Percentiles rank a stretch among this genome's conserved stretches.
Evolutionary conservation across 2,888 invertebrate species (phyloP).

Genomic region (Polydrusus cervinus): DNA sequence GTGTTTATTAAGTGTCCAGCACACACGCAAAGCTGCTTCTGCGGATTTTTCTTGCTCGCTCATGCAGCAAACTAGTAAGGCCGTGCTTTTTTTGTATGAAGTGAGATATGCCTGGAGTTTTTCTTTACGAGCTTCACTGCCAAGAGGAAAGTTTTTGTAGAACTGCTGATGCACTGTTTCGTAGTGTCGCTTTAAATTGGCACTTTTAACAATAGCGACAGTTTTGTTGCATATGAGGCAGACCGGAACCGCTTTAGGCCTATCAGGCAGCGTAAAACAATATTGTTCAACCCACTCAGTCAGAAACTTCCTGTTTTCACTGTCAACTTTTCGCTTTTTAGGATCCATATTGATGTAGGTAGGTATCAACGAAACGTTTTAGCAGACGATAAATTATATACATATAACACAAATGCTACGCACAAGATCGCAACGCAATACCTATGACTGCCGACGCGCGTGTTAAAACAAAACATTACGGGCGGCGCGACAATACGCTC

Average conservation of each 20-base stretch:
- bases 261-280: constrained; percentile 14
- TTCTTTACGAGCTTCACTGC: constrained; percentile 8
- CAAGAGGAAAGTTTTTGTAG: constrained; percentile 22
- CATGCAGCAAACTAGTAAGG: constrained; percentile 2
- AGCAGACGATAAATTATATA: too few relatives aligned
- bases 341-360: background rate
- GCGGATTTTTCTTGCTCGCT: constrained; percentile 11
- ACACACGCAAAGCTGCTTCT: constrained; percentile 9
- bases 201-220: background rate
- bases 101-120: constrained; percentile 6
- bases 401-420: too few relatives aligned
- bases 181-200: constrained; percentile 10
- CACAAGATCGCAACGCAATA: too few relatives aligned
- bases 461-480: too few relatives aligned
- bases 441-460: too few relatives aligned
- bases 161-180: constrained; percentile 21
- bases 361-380: background rate
- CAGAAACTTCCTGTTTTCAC: background rate
- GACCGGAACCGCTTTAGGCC: constrained; percentile 11
- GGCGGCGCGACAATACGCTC: too few relatives aligned
- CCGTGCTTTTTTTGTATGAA: constrained; percentile 8
- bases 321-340: background rate
- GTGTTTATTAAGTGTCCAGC: constrained; percentile 11
- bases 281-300: background rate
- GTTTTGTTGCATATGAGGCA: constrained; percentile 13